These are phyloP conservation scores for Hirtodrosophila trivittata DNA, from an alignment of 2,888 invertebrate species.

Conservation along the genomic window DNA sequence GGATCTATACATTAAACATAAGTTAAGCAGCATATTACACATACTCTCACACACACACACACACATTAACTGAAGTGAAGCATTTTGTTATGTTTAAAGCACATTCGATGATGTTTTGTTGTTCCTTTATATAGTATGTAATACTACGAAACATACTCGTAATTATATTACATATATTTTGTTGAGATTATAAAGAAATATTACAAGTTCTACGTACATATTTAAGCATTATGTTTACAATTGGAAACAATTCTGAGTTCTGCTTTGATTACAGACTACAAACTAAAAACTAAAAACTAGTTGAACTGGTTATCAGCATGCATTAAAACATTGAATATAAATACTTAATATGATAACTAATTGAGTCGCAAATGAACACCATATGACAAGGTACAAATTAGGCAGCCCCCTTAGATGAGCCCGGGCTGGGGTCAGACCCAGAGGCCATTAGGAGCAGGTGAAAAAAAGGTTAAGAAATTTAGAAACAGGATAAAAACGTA, in stretches of 20 bases:
- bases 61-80: conserved; percentile 6
- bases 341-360: too few relatives aligned
- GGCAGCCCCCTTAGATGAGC: conserved; percentile 19
- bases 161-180: conserved; percentile 8
- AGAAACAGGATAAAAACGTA: conserved; percentile 21
- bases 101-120: conserved; percentile 62
- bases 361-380: conserved; percentile 55
- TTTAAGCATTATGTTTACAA: conserved; percentile 48
- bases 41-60: background rate
- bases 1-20: conserved; percentile 29
- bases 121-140: conserved; percentile 19
- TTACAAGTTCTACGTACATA: conserved; percentile 8
- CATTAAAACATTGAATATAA: background rate
- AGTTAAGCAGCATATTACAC: conserved; percentile 23
- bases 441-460: conserved; percentile 64
- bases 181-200: conserved; percentile 46
- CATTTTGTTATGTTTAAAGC: conserved; percentile 64
- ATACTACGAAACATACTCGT: conserved; percentile 19
- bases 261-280: too few relatives aligned
- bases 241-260: too few relatives aligned
- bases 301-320: conserved; percentile 67
- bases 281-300: conserved; percentile 50
- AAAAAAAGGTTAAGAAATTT: conserved; percentile 41
- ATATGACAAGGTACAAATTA: conserved; percentile 66
- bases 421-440: conserved; percentile 37